Base-by-base conservation (phyloP, 2,888 invertebrate genomes). In the Ophion ellenae region DNA sequence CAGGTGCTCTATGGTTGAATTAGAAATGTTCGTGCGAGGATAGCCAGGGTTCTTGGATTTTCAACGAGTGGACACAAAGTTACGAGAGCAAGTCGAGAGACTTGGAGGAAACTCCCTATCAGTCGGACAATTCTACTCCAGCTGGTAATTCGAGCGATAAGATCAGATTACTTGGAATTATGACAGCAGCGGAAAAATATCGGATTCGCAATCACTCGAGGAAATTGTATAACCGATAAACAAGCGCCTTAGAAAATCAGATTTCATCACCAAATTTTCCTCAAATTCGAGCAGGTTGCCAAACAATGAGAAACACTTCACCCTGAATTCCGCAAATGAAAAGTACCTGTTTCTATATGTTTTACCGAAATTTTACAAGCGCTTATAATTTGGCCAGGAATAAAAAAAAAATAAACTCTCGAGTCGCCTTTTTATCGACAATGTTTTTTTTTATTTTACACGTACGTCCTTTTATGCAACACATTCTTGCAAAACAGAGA, bases 311-410 rank as follows among this genome's bases (percentile, higher is more conserved):
- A 96, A 96, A 70, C 96, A 96, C 90, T 91, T 94, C 84, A 93
- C 92, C 2, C 91, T 96, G 0, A 97, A 97, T 90, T 94, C 97
- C 11, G 95, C 94, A 81, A 91, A 92, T 0, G 95, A 97, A 90
- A 94, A 92, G 47, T 47, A 53, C 59, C 64, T 7, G 91, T 97
- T 17, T 92, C 95, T 0, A 85, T 92, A 17, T 91, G 9, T 32
- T 32, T 32, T 47, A 47, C 11, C 9, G 47, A 14, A 47, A 32
- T 32, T 32, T 32, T 0, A 47, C 47, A 47, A 47, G 2, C 7
- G 14, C 97, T 32, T 9, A 95, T 96, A 24, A 94, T 95, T 53
- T 92, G 95, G 53, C 91, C 94, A 0, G 94, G 95, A 0, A 93
- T 97, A 47, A 94, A 94, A 88, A 88, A 88, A 95, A 11, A 96